These are phyloP conservation scores for Chaetodon trifasciatus DNA, from an alignment of 2,797 vertebrate genomes.

Conservation along the genomic window DNA sequence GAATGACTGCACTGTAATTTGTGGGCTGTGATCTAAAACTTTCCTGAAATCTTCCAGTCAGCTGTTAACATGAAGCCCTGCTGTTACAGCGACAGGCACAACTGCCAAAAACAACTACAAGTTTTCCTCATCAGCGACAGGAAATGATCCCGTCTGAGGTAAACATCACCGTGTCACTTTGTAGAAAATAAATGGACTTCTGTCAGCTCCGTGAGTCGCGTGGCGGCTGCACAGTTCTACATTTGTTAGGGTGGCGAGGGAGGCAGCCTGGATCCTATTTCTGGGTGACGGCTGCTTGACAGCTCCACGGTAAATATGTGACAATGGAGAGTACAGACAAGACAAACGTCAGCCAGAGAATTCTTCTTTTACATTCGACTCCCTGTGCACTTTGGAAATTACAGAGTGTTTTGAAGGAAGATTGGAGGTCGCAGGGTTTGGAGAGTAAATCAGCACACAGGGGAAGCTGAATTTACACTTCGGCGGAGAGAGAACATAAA, in stretches of 20 bases:
- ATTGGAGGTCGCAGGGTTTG: not conserved
- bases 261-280: conserved; percentile 59
- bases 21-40: not conserved
- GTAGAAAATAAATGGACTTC: conserved; percentile 33
- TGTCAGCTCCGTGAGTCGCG: conserved; percentile 15
- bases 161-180: conserved; percentile 24
- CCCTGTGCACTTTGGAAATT: conserved; percentile 27
- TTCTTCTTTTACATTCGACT: conserved; percentile 26
- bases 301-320: conserved; percentile 42
- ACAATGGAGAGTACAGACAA: conserved; percentile 36
- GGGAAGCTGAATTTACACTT: conserved; percentile 10
- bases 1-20: not conserved
- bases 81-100: not conserved
- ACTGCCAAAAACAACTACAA: not conserved
- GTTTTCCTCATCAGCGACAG: conserved; percentile 1
- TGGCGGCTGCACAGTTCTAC: conserved; percentile 12
- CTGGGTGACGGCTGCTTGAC: conserved; percentile 47
- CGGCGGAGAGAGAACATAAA: conserved; percentile 7
- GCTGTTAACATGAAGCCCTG: not conserved
- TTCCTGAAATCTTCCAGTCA: not conserved
- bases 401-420: conserved; percentile 24
- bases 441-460: conserved; percentile 23
- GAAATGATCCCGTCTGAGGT: not conserved
- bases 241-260: conserved; percentile 37
- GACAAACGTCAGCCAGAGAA: conserved; percentile 24